Percentiles rank a stretch among this genome's conserved stretches.
Conservation (phyloP, 2,113 vertebrate species). For the Anthoscopus minutus region DNA sequence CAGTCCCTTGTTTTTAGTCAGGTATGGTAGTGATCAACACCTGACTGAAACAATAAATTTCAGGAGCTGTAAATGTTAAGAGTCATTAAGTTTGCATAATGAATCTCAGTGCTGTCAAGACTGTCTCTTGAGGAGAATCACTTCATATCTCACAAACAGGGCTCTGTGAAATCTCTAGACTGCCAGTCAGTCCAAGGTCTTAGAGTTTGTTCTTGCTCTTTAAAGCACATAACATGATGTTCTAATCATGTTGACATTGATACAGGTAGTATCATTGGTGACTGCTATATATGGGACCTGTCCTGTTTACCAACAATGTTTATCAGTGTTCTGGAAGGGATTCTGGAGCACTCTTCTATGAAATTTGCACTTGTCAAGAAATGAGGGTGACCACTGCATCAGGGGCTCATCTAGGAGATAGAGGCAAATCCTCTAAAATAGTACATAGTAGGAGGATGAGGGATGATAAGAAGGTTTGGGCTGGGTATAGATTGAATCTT, state of each 20-base stretch:
- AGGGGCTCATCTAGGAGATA: neutral
- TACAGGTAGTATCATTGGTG: fast-evolving
- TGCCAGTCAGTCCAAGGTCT: neutral
- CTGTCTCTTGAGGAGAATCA: neutral
- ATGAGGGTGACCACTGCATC: neutral
- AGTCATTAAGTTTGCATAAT: neutral
- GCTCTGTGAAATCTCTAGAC: neutral
- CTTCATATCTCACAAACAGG: neutral
- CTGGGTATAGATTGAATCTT: neutral
- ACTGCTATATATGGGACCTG: neutral
- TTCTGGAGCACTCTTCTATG: neutral
- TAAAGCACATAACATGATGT: neutral
- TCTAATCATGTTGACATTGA: too few species aligned
- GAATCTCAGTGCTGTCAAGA: neutral
- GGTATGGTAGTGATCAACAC: neutral
- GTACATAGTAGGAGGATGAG: neutral
- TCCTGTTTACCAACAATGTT: neutral
- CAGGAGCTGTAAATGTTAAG: neutral
- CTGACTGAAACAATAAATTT: neutral
- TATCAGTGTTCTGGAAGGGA: neutral
- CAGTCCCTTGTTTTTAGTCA: neutral
- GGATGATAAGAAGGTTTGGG: fast-evolving
- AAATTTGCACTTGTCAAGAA: neutral
- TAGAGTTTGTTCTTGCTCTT: neutral
- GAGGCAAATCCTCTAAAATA: neutral